These are phyloP conservation scores for Pempheris klunzingeri DNA, from an alignment of 2,797 vertebrate species.

Conservation along the genomic window DNA sequence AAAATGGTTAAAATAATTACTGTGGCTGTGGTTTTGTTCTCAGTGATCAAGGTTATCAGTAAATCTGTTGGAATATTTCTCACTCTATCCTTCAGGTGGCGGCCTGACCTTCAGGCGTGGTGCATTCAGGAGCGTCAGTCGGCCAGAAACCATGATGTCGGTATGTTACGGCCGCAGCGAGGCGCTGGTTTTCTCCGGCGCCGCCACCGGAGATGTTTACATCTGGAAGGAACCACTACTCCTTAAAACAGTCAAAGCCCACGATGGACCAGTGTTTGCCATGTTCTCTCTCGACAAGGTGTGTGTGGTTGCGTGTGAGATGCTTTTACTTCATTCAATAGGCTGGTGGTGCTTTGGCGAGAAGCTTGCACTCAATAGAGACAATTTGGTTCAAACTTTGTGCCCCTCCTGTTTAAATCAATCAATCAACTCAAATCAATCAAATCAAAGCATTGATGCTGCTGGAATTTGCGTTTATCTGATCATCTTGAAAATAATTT, in stretches of 20 bases:
- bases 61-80: neutral
- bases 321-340: no score
- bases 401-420: neutral
- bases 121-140: constrained; percentile 88
- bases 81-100: constrained; percentile 84
- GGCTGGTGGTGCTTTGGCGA: no score
- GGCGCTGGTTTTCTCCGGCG: constrained; percentile 93
- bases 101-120: constrained; percentile 93
- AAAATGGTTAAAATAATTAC: no score
- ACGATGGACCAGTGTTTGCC: constrained; percentile 95
- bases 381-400: no score
- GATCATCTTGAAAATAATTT: no score
- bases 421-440: neutral
- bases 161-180: constrained; percentile 92
- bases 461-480: neutral
- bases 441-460: neutral
- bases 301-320: constrained; percentile 8
- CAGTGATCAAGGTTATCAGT: neutral
- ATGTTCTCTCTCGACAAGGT: constrained; percentile 98
- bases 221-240: constrained; percentile 94
- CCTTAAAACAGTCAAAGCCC: constrained; percentile 94
- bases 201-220: constrained; percentile 94
- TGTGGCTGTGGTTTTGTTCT: no score
- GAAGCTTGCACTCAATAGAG: no score
- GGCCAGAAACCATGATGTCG: constrained; percentile 96